Base-by-base conservation (phyloP, 2,797 vertebrate species). In the Malurus leucopterus region DNA sequence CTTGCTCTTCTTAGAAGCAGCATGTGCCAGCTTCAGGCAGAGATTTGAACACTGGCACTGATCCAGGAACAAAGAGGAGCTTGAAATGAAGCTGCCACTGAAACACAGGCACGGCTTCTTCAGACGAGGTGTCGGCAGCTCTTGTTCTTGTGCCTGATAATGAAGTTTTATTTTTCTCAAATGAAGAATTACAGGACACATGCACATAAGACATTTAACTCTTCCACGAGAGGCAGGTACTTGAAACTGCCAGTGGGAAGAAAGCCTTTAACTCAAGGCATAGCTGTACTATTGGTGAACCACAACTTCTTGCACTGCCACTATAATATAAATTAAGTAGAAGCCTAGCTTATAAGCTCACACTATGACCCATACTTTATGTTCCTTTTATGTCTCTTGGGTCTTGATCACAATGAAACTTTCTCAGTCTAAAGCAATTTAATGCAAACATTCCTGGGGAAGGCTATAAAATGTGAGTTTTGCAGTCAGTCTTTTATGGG, bases 261-360 rank as follows among this genome's bases (percentile, higher is more conserved):
- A 79, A 93, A 91, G 43, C 58, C 38, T 95, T 96, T 96, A 93
- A 95, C 70, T 75, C 49, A 36, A 94, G 90, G 90, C 63, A 23
- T 94, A 91, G 63, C 54, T 50, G 49, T 72, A 32, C 69, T 91
- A 34, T 92, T 93, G 77, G 92, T 94, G 96, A 96, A 91, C 90
- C 95, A 96, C 94, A 96, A 84, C 84, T 92, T 94, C 92, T 96
- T 94, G 65, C 54, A 69, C 50, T 95, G 84, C 90, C 46, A 41
- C 87, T 93, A 90, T 96, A 96, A 93, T 93, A 96, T 96, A 97
- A 96, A 96, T 96, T 94, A 96, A 97, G 92, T 95, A 88, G 92
- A 94, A 97, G 22, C 46, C 40, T 84, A 88, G 74, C 73, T 96
- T 97, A 93, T 94, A 97, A 96, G 95, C 84, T 96, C 77, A 88